A percentile compares a stretch with the other conserved stretches of the same genome.
These are phyloP conservation scores for Crotalus viridis DNA, from an alignment of 2,113 vertebrate species.

Conservation along the genomic window DNA sequence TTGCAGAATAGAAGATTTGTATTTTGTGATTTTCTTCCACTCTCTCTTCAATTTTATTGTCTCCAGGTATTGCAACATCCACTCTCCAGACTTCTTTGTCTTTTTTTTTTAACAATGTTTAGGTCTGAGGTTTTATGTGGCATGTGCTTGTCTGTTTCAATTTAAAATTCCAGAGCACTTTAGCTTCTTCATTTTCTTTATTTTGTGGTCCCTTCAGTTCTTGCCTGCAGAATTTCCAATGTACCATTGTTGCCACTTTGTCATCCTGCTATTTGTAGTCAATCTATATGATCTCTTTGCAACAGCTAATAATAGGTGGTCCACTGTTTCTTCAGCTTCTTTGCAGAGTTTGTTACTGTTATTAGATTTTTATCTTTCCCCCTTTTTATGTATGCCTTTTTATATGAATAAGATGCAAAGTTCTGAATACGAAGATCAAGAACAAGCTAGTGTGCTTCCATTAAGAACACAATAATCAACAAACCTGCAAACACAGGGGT, in stretches of 20 bases:
- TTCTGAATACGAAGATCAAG: background rate
- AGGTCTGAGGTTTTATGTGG: background rate
- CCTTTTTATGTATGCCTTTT: background rate
- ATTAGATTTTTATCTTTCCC: background rate
- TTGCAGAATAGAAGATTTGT: background rate
- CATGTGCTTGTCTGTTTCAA: background rate
- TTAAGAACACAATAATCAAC: background rate
- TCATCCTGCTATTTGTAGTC: background rate
- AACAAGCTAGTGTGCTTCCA: background rate
- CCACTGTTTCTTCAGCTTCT: background rate
- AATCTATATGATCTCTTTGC: background rate
- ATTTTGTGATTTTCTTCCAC: background rate
- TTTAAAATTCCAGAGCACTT: background rate
- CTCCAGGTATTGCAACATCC: background rate
- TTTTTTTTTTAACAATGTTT: background rate
- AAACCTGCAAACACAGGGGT: background rate
- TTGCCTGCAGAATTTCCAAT: background rate
- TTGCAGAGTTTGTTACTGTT: background rate
- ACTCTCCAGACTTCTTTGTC: background rate
- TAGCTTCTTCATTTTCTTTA: background rate
- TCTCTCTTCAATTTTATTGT: background rate
- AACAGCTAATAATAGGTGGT: background rate
- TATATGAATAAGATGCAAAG: background rate
- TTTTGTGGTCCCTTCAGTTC: background rate
- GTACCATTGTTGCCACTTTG: background rate